Evolutionary conservation across 1,140 invertebrate species (phyloP), one percentile per base, ranked within the genome.

Genomic region (Scaptomyza hsui): DNA sequence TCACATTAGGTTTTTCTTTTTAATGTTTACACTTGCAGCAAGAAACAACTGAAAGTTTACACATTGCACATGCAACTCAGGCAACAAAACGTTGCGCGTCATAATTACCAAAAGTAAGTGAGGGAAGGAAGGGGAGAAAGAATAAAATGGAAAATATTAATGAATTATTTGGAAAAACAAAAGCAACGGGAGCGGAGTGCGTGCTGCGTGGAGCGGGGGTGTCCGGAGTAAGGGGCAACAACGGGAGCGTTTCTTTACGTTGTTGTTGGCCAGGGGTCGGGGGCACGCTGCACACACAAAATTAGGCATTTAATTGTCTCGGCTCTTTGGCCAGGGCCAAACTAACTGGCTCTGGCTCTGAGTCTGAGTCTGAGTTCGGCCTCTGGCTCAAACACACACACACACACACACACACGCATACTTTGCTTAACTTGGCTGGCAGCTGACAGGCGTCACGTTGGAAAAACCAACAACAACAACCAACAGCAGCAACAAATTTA

Each of bases 81-180:
- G 77, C 65, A 79, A 72, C 42, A 51, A 74, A 74, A 37, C 32
- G 12, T 35, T 35, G 77, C 75, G 76, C 73, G 57, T 85, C 79
- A 79, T 85, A 83, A 83, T 83, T 85, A 79, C 62, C 74, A 35
- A 53, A 77, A 52, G 67, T 32, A 16, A n/a, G 24, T 3, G 26
- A 2, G 2, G 39, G 13, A 47, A 21, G 37, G 15, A 52, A 10
- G 19, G 24, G 63, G 45, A 80, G 15, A 56, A 53, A 75, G 77
- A 80, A 51, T 52, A 60, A 86, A n/a, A n/a, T n/a, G n/a, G n/a
- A n/a, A n/a, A 90, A 89, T 90, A 90, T 90, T 90, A 91, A 91
- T 91, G 89, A 91, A 91, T 91, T 91, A 90, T 91, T 90, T 89
- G 89, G 89, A 91, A 91, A 91, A 83, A 88, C 72, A 88, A 83